Conservation (phyloP, 2,113 vertebrate genomes). For the Podarcis raffonei region DNA sequence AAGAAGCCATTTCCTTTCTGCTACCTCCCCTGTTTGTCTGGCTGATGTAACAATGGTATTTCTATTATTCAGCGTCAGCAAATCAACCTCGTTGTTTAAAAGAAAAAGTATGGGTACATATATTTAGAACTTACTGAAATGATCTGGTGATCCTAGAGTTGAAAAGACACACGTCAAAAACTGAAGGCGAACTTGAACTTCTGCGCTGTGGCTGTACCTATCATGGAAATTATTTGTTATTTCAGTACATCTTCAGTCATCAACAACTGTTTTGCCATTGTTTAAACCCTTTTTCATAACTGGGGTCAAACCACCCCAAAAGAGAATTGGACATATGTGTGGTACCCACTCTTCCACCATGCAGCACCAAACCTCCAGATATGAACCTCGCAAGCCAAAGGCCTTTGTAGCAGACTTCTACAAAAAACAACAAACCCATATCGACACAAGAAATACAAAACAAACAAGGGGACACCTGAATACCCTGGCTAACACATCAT, state of each 20-base stretch:
- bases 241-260: background rate
- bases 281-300: background rate
- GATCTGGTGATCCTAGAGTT: constrained; percentile 96
- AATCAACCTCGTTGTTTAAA: background rate
- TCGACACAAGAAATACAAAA: no score
- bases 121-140: constrained; percentile 89
- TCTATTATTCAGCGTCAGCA: background rate
- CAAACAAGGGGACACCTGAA: no score
- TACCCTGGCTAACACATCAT: no score
- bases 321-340: background rate
- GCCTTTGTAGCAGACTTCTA: no score
- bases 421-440: no score
- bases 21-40: background rate
- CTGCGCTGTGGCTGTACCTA: constrained; percentile 96
- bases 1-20: background rate
- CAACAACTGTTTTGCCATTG: background rate
- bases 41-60: background rate
- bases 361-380: no score
- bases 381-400: no score
- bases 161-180: constrained; percentile 99
- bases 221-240: constrained; percentile 34
- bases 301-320: background rate
- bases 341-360: no score
- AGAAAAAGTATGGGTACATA: background rate
- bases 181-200: constrained; percentile 98